phyloP scores from a whole-genome alignment of 2,888 invertebrate species.

The Herminia tarsipennalis region DNA sequence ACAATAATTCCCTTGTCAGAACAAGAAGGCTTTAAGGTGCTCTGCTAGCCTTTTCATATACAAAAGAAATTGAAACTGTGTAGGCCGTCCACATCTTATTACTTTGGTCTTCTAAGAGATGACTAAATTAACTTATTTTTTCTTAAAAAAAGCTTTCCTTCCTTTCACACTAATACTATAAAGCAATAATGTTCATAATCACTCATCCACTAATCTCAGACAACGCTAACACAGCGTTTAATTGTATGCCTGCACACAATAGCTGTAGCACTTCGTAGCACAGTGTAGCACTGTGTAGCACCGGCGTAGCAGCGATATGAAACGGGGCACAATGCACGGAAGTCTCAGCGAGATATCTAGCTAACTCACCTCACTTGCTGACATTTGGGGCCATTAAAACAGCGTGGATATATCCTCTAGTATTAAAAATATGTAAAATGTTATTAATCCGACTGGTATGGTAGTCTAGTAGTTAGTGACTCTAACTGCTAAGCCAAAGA shows the following conservation, averaged over 20 bases:
- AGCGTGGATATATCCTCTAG: constrained; percentile 6
- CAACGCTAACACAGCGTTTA: constrained; percentile 18
- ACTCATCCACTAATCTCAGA: constrained; percentile 6
- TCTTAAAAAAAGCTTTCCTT: too few relatives aligned
- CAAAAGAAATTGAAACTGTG: too few relatives aligned
- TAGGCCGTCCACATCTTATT: too few relatives aligned
- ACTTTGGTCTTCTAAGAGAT: too few relatives aligned
- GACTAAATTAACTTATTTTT: too few relatives aligned
- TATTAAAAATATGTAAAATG: neutral
- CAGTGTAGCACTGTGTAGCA: constrained; percentile 10
- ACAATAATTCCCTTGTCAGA: too few relatives aligned
- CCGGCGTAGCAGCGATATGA: constrained; percentile 19
- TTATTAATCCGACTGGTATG: neutral
- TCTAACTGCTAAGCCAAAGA: too few relatives aligned
- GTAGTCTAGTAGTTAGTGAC: too few relatives aligned
- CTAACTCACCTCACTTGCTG: constrained; percentile 46
- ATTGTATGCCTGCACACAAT: constrained; percentile 22
- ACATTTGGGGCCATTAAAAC: constrained; percentile 29
- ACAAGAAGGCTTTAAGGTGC: too few relatives aligned
- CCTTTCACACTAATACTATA: neutral
- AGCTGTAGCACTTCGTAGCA: constrained; percentile 8
- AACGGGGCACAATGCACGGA: constrained; percentile 46
- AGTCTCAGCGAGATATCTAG: constrained; percentile 49
- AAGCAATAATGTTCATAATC: neutral
- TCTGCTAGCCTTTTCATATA: too few relatives aligned